A percentile compares a stretch with the other conserved stretches of the same genome.
Conservation (phyloP, 2,888 invertebrate species). For the Zonitis immaculata region DNA sequence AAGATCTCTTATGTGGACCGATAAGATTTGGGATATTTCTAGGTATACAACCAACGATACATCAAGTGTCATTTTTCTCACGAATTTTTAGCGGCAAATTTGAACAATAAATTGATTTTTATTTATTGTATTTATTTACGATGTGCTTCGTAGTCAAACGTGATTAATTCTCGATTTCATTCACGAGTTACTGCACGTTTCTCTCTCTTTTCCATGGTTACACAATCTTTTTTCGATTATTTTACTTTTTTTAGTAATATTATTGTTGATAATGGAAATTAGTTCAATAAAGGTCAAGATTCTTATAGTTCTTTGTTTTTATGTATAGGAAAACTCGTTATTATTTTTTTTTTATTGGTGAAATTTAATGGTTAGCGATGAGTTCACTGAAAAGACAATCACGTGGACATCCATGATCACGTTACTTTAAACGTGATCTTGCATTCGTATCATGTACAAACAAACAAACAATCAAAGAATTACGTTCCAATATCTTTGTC, state of each 20-base stretch:
- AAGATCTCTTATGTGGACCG: no score
- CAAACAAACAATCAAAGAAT: conserved; percentile 26
- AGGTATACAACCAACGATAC: conserved; percentile 13
- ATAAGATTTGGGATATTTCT: no score
- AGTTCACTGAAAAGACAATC: conserved; percentile 25
- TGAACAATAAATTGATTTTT: no score
- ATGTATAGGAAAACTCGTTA: no score
- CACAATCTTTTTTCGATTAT: neutral
- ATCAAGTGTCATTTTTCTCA: neutral
- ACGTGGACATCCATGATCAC: conserved; percentile 48
- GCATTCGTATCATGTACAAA: conserved; percentile 36
- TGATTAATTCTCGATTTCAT: conserved; percentile 8
- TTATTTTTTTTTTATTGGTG: neutral
- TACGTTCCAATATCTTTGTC: conserved; percentile 20
- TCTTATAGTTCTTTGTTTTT: no score
- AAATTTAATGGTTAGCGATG: neutral
- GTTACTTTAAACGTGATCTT: conserved; percentile 47
- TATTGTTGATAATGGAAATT: no score
- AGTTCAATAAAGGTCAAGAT: no score
- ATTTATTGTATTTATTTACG: no score
- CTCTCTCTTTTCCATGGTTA: neutral
- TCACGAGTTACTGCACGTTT: conserved; percentile 25
- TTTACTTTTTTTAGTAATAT: neutral
- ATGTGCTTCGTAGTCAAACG: no score
- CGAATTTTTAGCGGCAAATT: neutral